Conservation (phyloP, 2,797 vertebrate genomes). For the Balearica regulorum region DNA sequence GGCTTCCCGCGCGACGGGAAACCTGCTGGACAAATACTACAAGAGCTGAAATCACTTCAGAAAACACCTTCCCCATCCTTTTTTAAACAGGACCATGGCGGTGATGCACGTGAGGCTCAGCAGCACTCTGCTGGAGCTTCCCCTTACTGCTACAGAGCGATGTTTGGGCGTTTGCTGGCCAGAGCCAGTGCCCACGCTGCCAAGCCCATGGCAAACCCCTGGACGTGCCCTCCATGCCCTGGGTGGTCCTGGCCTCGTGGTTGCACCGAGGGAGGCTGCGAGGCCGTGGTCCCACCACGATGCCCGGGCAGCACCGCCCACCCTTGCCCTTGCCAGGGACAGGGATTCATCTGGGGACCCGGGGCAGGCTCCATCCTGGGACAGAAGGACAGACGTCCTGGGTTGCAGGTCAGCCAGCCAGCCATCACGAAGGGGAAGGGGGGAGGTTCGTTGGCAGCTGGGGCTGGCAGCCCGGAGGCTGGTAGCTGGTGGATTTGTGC, state of each 20-base stretch:
- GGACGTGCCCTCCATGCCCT: fast-evolving
- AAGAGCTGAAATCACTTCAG: no score
- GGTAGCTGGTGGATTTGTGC: background rate
- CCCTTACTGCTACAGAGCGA: fast-evolving
- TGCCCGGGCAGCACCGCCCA: fast-evolving
- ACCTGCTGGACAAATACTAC: no score
- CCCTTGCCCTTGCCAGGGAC: background rate
- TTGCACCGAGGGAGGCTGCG: fast-evolving
- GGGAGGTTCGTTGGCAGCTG: background rate
- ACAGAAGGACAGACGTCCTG: background rate
- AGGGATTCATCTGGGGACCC: background rate
- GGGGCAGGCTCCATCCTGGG: background rate
- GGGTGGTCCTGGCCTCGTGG: background rate
- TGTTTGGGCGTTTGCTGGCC: background rate
- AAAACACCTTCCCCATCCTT: no score
- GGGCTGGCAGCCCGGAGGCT: background rate
- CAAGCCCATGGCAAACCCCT: background rate
- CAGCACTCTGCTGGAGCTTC: fast-evolving
- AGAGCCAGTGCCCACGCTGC: background rate
- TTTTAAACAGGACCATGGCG: fast-evolving
- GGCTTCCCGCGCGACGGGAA: no score
- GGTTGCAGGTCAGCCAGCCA: background rate
- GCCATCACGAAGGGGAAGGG: fast-evolving
- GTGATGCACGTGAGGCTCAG: background rate
- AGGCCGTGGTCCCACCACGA: background rate